Evolutionary conservation across 2,888 invertebrate species (phyloP), one percentile per base, ranked within the genome.

Genomic region (Polyommatus iphigenia): DNA sequence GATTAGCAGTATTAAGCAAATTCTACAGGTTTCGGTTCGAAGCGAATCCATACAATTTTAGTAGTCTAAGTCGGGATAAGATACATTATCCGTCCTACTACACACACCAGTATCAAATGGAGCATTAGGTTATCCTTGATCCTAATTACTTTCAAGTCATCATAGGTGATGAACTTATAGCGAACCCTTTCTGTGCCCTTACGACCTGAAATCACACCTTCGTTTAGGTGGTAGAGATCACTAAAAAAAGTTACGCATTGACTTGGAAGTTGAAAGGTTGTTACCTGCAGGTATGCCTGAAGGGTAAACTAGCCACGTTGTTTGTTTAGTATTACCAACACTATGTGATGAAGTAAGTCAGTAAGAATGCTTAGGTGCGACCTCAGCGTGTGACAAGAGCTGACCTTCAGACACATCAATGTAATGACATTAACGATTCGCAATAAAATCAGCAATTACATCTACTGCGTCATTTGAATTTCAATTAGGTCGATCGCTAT

Each of bases 381-480:
- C 87, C 85, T 87, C 85, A 84, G 81, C 84, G 80, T 83, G 82
- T 81, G 85, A 86, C 86, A 85, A 83, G 82, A 84, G 83, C 81
- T 84, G 87, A 87, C 90, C 90, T 91, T 89, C 89, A 86, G 85
- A 81, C 85, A 81, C 80, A 82, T 81, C 80, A 75, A 29, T 77
- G 29, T 77, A 77, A 57, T 73, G 75, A 75, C 29, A 46, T 32
- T 20, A 75, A 75, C 75, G 8, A 13, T 75, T 29, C 18, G 54
- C 75, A 50, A 73, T 41, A 24, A 24, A 73, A 73, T 73, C 24
- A 73, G 50, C 73, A 46, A 73, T 75, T 29, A 75, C 20, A 50
- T 75, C 73, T n/a, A 73, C 46, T 67, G 67, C 67, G 67, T 67
- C 29, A 67, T 15, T 67, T 67, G 67, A 67, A 67, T 67, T 32